phyloP scores from a whole-genome alignment of 1,140 invertebrate species.

The Papilio xuthus region DNA sequence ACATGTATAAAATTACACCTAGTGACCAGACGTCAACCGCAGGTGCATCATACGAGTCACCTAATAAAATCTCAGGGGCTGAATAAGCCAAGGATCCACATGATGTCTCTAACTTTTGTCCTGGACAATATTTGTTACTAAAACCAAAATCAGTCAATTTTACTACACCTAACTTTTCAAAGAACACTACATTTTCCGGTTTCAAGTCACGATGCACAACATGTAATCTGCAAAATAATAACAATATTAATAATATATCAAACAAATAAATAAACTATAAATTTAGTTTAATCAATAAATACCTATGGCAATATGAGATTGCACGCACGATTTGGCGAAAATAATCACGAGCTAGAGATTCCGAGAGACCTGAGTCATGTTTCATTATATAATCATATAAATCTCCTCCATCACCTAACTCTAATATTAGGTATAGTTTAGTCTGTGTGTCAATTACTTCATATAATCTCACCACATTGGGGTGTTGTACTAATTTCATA shows the following conservation, averaged over 20 bases:
- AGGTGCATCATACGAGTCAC: slow-evolving; percentile 96
- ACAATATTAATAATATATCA: slow-evolving; percentile 29
- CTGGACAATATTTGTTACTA: slow-evolving; percentile 97
- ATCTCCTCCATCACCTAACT: slow-evolving; percentile 99
- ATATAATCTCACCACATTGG: slow-evolving; percentile 98
- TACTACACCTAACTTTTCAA: slow-evolving; percentile 97
- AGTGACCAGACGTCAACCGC: slow-evolving; percentile 99
- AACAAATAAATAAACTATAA: slow-evolving; percentile 1
- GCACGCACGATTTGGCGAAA: slow-evolving; percentile 98
- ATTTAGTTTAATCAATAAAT: slow-evolving; percentile 61
- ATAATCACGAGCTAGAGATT: slow-evolving; percentile 94
- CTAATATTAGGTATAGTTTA: slow-evolving; percentile 97
- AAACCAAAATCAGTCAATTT: slow-evolving; percentile 99
- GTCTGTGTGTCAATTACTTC: slow-evolving; percentile 99
- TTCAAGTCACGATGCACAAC: slow-evolving; percentile 98
- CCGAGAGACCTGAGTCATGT: slow-evolving; percentile 91
- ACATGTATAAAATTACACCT: slow-evolving; percentile 99
- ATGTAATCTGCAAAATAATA: slow-evolving; percentile 82
- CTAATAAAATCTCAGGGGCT: slow-evolving; percentile 98
- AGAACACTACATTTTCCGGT: slow-evolving; percentile 99
- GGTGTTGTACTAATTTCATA: slow-evolving; percentile 99
- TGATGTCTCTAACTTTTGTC: slow-evolving; percentile 98
- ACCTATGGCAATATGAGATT: slow-evolving; percentile 98
- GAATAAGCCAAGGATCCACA: slow-evolving; percentile 99
- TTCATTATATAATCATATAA: slow-evolving; percentile 99